These are phyloP conservation scores for Muntiacus reevesi DNA, from an alignment of 2,113 vertebrate species.

Conservation along the genomic window DNA sequence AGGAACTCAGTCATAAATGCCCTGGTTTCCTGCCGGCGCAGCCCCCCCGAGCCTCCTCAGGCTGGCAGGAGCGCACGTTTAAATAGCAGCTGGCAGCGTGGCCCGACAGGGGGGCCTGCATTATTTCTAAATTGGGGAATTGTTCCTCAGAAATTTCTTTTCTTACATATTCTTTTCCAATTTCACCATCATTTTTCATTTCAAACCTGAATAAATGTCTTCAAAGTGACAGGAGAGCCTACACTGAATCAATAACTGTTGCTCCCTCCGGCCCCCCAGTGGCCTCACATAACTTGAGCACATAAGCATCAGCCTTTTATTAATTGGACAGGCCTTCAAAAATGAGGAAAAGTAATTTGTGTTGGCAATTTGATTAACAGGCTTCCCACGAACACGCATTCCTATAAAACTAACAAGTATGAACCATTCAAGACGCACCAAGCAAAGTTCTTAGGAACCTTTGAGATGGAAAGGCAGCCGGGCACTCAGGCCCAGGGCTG, in stretches of 20 bases:
- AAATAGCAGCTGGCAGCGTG: conserved; percentile 77
- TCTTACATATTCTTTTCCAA: conserved; percentile 60
- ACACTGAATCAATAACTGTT: conserved; percentile 35
- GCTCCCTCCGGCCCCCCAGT: neutral
- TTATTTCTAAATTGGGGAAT: conserved; percentile 60
- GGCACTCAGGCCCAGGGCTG: neutral
- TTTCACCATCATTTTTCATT: conserved; percentile 71
- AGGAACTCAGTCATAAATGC: conserved; percentile 95
- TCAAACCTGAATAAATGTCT: conserved; percentile 59
- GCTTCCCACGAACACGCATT: conserved; percentile 64
- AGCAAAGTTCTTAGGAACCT: conserved; percentile 45
- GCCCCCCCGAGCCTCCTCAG: conserved; percentile 78
- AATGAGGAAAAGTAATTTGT: conserved; percentile 60
- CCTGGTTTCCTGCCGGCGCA: conserved; percentile 85
- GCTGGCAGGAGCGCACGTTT: conserved; percentile 66
- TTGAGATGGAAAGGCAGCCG: conserved; percentile 4
- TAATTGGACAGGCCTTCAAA: conserved; percentile 62
- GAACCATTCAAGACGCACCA: conserved; percentile 43
- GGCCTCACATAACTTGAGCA: conserved; percentile 17
- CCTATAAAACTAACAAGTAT: conserved; percentile 61
- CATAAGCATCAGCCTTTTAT: conserved; percentile 28
- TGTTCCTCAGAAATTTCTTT: conserved; percentile 66
- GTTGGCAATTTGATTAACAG: conserved; percentile 66
- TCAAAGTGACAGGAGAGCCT: conserved; percentile 57
- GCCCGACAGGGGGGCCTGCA: conserved; percentile 25